Base-by-base conservation (phyloP, 1,140 invertebrate species). In the Choristoneura fumiferana region DNA sequence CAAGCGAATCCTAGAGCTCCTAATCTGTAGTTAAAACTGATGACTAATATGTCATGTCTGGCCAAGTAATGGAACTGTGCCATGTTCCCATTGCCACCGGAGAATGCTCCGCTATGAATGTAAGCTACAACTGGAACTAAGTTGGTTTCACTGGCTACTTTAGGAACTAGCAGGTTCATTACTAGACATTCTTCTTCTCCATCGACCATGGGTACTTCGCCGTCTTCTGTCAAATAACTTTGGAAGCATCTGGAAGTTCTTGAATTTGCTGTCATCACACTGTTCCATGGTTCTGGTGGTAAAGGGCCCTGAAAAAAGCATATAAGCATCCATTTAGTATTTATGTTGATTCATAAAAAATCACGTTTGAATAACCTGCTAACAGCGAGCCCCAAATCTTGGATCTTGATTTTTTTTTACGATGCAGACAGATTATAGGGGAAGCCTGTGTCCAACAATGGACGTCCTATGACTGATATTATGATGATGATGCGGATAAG, bases 1-100 rank as follows among this genome's bases (percentile, higher is more conserved):
- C 92, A 92, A 9, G 92, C 74, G 58, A 91, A 93, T 10, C 92
- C 92, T 79, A 81, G 35, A 56, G 90, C 78, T 5, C 85, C 85
- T 33, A 89, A 54, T 75, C 85, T 76, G 29, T 82, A 89, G 56
- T 89, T 89, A 9, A 86, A 82, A 55, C 71, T 85, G 1, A 84
- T 60, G 0, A 71, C 69, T 57, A 89, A 54, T n/a, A 89, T 55
- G 29, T 86, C 81, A 43, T 77, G 81, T 59, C 71, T 78, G 10
- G 76, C 77, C 55, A 89, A 36, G 39, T 77, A 81, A 43, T 74
- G 43, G 12, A 67, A 77, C 60, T 70, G 78, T 0, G 73, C 83
- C 83, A 87, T 89, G 40, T 76, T 84, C 1, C 73, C 74, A 65
- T 67, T 81, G 5, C 86, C 86, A 9, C 81, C 81, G 2, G 83